These are phyloP conservation scores for Heteromurus nitidus DNA, from an alignment of 2,888 invertebrate genomes.

Conservation along the genomic window DNA sequence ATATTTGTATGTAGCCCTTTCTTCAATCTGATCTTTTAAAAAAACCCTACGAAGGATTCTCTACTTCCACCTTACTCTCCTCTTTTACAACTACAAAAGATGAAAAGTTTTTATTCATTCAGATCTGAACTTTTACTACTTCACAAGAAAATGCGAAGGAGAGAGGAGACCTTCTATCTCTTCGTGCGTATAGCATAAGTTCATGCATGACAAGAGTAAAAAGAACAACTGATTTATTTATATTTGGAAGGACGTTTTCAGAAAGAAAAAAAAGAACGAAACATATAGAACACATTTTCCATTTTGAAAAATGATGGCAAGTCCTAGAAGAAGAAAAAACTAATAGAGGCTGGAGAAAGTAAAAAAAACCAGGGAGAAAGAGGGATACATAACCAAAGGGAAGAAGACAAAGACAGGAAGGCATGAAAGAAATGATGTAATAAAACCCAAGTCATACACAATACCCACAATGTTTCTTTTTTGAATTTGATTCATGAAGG, in stretches of 20 bases:
- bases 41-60: too few relatives aligned
- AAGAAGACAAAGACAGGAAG: slow-evolving; percentile 9
- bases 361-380: slow-evolving; percentile 1
- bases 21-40: too few relatives aligned
- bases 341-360: background rate
- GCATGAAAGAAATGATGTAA: slow-evolving; percentile 36
- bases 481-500: slow-evolving; percentile 43
- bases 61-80: too few relatives aligned
- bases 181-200: background rate
- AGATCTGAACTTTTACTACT: background rate
- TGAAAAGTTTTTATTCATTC: background rate
- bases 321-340: background rate
- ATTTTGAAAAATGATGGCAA: slow-evolving; percentile 11
- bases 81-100: too few relatives aligned
- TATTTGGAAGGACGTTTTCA: slow-evolving; percentile 9
- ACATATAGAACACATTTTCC: background rate
- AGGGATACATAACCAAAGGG: too few relatives aligned
- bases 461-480: slow-evolving; percentile 28
- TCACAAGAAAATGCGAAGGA: too few relatives aligned
- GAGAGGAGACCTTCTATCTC: background rate
- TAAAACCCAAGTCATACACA: slow-evolving; percentile 41
- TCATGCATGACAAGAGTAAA: slow-evolving; percentile 7
- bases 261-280: background rate
- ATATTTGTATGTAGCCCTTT: too few relatives aligned
- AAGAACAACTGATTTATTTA: slow-evolving; percentile 29